Percentiles rank a stretch among this genome's conserved stretches.
These are phyloP conservation scores for Coelopa pilipes DNA, from an alignment of 2,888 invertebrate genomes.

Conservation along the genomic window DNA sequence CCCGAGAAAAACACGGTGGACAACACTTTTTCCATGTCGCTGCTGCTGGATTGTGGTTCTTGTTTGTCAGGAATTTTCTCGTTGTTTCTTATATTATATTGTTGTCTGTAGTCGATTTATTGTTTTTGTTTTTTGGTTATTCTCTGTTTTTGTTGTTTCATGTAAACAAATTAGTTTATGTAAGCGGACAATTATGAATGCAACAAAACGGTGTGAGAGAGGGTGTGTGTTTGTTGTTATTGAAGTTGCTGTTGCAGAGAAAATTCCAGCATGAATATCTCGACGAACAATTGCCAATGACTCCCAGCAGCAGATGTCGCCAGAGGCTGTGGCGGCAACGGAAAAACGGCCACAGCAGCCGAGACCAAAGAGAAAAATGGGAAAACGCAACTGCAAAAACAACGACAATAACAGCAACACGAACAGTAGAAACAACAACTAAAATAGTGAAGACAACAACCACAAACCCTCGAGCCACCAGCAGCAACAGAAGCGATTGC, in stretches of 20 bases:
- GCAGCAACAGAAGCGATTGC: neutral
- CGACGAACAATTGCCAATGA: conserved; percentile 28
- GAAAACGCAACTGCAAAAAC: neutral
- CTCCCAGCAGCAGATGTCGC: conserved; percentile 32
- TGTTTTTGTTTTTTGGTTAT: too few species aligned
- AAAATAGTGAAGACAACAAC: neutral
- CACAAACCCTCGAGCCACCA: too few species aligned
- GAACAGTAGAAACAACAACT: neutral
- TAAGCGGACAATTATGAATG: neutral
- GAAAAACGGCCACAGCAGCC: neutral
- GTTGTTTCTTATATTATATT: too few species aligned
- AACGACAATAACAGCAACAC: neutral
- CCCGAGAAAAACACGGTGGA: too few species aligned
- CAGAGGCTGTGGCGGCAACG: neutral
- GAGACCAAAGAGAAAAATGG: neutral
- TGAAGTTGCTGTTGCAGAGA: neutral
- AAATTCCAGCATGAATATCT: conserved; percentile 28
- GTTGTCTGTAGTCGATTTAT: too few species aligned
- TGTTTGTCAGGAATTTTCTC: too few species aligned
- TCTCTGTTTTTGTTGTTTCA: neutral
- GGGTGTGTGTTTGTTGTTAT: too few species aligned
- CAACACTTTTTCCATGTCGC: too few species aligned
- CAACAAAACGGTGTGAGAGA: neutral
- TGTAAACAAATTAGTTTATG: conserved; percentile 5
- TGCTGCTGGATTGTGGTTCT: too few species aligned